These are phyloP conservation scores for Leptopilina syphax DNA, from an alignment of 2,888 invertebrate genomes.

Conservation along the genomic window DNA sequence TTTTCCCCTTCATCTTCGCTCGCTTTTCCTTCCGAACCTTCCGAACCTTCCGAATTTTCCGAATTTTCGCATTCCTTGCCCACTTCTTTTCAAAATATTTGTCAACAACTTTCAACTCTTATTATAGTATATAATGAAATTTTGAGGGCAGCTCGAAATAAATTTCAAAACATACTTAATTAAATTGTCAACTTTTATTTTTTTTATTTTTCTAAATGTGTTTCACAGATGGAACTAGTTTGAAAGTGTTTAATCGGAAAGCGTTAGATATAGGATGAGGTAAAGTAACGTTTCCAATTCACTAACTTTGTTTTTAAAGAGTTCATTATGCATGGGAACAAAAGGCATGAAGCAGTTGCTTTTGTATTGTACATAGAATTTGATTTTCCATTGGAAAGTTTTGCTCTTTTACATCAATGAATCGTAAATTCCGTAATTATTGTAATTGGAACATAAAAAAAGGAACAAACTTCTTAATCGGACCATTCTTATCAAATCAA, in stretches of 20 bases:
- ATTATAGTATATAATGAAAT: too few relatives aligned
- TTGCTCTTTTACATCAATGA: slow-evolving; percentile 20
- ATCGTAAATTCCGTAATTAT: slow-evolving; percentile 4
- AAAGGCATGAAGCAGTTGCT: not conserved
- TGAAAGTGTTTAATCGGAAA: not conserved
- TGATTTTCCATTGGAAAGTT: not conserved
- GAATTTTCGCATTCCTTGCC: not conserved
- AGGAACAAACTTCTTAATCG: not conserved
- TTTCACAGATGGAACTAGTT: not conserved
- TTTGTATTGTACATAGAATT: slow-evolving; percentile 6
- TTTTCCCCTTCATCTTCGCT: not conserved
- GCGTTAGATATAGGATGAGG: not conserved
- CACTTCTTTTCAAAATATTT: not conserved
- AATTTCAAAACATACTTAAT: too few relatives aligned
- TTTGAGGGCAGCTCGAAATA: too few relatives aligned
- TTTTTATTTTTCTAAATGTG: not conserved
- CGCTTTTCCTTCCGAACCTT: not conserved
- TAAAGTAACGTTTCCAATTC: slow-evolving; percentile 14
- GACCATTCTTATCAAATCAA: not conserved
- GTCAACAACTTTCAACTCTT: not conserved
- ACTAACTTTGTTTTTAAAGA: slow-evolving; percentile 12
- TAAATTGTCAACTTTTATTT: not conserved
- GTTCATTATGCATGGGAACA: slow-evolving; percentile 2
- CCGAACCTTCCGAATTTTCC: not conserved
- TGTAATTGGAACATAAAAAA: not conserved